These are phyloP conservation scores for Cryptophagus acutangulus DNA, from an alignment of 2,888 invertebrate species.

Conservation along the genomic window DNA sequence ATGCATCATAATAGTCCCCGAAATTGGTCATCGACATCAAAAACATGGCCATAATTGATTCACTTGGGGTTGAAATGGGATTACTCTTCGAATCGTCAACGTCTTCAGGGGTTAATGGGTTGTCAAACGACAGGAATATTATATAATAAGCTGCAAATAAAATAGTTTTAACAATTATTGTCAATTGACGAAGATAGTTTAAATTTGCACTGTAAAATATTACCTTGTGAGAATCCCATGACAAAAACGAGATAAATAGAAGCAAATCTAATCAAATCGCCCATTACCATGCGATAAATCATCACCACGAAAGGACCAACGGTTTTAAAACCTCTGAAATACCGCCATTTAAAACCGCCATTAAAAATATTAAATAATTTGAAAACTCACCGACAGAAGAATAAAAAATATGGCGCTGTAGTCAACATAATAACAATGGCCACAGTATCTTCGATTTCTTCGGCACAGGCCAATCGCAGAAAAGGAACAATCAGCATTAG, in stretches of 20 bases:
- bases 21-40: conserved; percentile 97
- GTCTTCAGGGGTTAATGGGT: conserved; percentile 76
- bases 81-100: conserved; percentile 77
- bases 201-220: conserved; percentile 6
- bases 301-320: conserved; percentile 99
- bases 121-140: conserved; percentile 83
- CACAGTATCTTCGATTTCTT: conserved; percentile 84
- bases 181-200: too few species aligned
- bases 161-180: conserved; percentile 5
- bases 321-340: conserved; percentile 91
- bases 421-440: conserved; percentile 92
- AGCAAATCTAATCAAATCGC: conserved; percentile 91
- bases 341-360: too few species aligned
- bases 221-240: conserved; percentile 94
- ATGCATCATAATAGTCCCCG: conserved; percentile 88
- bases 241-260: conserved; percentile 96
- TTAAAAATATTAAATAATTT: background rate
- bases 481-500: conserved; percentile 83
- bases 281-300: conserved; percentile 98
- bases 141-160: conserved; percentile 72
- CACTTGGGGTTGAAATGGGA: conserved; percentile 87
- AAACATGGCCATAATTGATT: conserved; percentile 96
- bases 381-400: conserved; percentile 80
- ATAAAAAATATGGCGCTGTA: conserved; percentile 93
- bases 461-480: conserved; percentile 76